Evolutionary conservation across 2,888 invertebrate genomes (phyloP).

Genomic region (Tenthredo distinguenda): DNA sequence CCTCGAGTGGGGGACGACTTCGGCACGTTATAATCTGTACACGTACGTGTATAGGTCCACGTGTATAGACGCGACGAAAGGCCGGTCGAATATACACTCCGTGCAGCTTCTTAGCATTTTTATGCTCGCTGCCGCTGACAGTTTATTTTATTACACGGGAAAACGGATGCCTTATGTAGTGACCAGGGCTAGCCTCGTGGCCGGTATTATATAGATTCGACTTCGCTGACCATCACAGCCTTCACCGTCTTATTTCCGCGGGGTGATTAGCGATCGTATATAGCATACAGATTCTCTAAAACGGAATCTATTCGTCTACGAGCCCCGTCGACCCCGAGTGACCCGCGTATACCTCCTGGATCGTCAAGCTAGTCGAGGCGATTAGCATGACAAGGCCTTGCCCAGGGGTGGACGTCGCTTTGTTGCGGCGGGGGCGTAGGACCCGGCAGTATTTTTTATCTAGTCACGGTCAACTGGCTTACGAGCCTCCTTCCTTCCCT

Average conservation of each 20-base stretch:
- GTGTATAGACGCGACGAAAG: background rate
- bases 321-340: conserved; percentile 30
- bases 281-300: background rate
- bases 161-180: conserved; percentile 40
- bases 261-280: conserved; percentile 52
- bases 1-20: conserved; percentile 1
- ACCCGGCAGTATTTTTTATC: conserved; percentile 78
- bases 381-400: conserved; percentile 75
- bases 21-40: conserved; percentile 23
- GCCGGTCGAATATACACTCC: conserved; percentile 48
- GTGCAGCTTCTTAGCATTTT: conserved; percentile 76
- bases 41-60: background rate
- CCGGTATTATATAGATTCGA: background rate
- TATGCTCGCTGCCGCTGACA: conserved; percentile 77
- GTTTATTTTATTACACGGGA: conserved; percentile 76
- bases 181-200: background rate
- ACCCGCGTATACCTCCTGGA: background rate
- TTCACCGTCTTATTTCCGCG: background rate
- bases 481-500: conserved; percentile 64
- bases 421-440: conserved; percentile 53
- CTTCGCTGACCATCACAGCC: background rate
- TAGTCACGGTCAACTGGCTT: conserved; percentile 79
- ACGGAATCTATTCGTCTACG: background rate
- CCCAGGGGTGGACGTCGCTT: conserved; percentile 58
- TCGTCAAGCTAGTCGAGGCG: conserved; percentile 57